Evolutionary conservation across 1,140 invertebrate genomes (phyloP).

Genomic region (Galendromus occidentalis): DNA sequence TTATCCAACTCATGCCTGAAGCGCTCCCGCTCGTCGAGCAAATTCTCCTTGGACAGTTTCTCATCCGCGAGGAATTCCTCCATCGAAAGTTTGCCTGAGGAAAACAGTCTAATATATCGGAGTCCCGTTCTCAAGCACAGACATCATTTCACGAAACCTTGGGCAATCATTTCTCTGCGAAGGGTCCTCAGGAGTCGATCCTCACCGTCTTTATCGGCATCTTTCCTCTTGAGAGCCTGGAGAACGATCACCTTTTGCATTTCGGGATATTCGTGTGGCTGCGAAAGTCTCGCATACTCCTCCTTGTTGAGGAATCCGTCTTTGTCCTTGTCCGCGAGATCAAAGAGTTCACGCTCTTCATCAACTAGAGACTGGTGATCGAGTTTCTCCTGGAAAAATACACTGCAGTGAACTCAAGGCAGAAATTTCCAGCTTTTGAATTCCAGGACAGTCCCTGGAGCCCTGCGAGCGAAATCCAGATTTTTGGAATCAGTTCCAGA

Average conservation of each 20-base stretch:
- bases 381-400: no score
- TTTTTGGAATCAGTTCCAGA: no score
- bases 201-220: slow-evolving; percentile 56
- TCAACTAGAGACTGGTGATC: slow-evolving; percentile 23
- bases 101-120: no score
- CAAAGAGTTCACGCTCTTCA: slow-evolving; percentile 68
- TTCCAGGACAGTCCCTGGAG: no score
- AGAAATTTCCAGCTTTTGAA: no score
- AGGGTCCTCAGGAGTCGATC: neutral
- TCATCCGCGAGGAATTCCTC: slow-evolving; percentile 20
- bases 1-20: slow-evolving; percentile 73
- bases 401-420: no score
- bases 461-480: no score
- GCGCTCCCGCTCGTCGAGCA: slow-evolving; percentile 57
- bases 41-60: slow-evolving; percentile 15
- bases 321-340: slow-evolving; percentile 59
- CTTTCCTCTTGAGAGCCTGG: slow-evolving; percentile 64
- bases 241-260: slow-evolving; percentile 67
- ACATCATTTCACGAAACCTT: neutral
- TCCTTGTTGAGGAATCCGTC: slow-evolving; percentile 51
- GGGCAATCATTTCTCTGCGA: neutral
- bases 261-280: slow-evolving; percentile 73
- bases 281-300: slow-evolving; percentile 74
- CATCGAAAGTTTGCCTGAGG: slow-evolving; percentile 13
- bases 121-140: no score